Conservation (phyloP, 2,888 invertebrate species). For the Eupsilia transversa region DNA sequence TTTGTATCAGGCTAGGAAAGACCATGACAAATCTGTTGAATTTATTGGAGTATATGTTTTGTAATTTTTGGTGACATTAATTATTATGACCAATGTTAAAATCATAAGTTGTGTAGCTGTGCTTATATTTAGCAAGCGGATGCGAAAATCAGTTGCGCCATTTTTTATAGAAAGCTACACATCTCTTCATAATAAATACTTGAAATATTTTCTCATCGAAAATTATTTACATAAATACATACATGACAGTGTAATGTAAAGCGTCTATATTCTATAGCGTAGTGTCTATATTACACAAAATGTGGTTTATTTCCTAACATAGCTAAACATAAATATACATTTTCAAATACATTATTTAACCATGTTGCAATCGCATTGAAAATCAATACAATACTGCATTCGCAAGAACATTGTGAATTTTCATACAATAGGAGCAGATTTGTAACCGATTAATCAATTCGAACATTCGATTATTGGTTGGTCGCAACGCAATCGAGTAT, state of each 20-base stretch:
- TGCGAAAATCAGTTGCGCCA: constrained; percentile 10
- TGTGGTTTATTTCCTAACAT: not conserved
- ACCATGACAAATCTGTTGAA: not conserved
- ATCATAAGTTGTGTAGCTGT: not conserved
- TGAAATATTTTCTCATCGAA: not conserved
- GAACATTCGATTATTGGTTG: constrained; percentile 59
- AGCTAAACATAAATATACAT: not conserved
- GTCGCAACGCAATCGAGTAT: constrained; percentile 43
- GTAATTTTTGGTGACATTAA: not conserved
- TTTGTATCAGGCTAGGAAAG: constrained; percentile 1
- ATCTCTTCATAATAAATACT: not conserved
- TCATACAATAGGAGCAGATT: constrained; percentile 61
- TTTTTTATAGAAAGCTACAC: not conserved
- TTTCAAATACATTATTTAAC: constrained; percentile 26
- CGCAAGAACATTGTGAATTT: constrained; percentile 51
- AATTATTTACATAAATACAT: not conserved
- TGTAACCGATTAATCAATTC: constrained; percentile 57
- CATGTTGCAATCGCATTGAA: constrained; percentile 47
- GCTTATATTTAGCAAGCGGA: constrained; percentile 1
- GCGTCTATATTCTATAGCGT: too few species aligned
- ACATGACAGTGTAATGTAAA: not conserved
- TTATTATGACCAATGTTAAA: not conserved
- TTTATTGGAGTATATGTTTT: not conserved
- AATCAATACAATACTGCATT: constrained; percentile 43
- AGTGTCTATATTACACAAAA: too few species aligned